Conservation (phyloP, 1,140 invertebrate species). For the Xylocopa sonorina region DNA sequence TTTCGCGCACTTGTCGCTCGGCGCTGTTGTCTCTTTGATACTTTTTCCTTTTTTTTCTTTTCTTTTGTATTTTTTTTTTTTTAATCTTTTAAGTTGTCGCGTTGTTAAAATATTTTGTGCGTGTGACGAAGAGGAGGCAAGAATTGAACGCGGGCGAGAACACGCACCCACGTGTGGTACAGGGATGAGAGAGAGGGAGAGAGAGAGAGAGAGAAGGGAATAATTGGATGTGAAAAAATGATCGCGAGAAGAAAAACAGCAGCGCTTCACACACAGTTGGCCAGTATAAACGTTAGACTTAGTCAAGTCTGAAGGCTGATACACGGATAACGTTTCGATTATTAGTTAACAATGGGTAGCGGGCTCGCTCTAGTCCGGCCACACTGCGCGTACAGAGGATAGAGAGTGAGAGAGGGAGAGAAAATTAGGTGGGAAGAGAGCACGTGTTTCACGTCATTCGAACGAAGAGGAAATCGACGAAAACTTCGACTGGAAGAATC, state of each 20-base stretch:
- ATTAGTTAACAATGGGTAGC: constrained; percentile 48
- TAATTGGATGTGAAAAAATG: constrained; percentile 28
- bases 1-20: constrained; percentile 17
- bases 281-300: constrained; percentile 77
- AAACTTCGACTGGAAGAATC: not conserved
- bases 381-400: constrained; percentile 17
- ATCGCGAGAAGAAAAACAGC: constrained; percentile 50
- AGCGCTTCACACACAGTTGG: constrained; percentile 73
- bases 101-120: constrained; percentile 35
- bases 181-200: not conserved
- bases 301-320: constrained; percentile 73
- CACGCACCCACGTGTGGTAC: constrained; percentile 2
- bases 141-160: not conserved
- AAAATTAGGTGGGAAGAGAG: not conserved
- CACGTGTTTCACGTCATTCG: not conserved
- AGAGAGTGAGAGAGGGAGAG: not conserved
- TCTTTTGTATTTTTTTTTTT: constrained; percentile 37
- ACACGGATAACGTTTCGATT: constrained; percentile 48
- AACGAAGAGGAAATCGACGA: not conserved
- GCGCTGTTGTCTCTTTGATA: constrained; percentile 6
- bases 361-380: constrained; percentile 68
- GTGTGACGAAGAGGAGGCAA: not conserved
- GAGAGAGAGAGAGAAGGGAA: not conserved
- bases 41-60: constrained; percentile 32
- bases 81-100: constrained; percentile 24